Evolutionary conservation across 2,797 vertebrate genomes (phyloP), one percentile per base, ranked within the genome.

Genomic region (Enteromius argenteus): DNA sequence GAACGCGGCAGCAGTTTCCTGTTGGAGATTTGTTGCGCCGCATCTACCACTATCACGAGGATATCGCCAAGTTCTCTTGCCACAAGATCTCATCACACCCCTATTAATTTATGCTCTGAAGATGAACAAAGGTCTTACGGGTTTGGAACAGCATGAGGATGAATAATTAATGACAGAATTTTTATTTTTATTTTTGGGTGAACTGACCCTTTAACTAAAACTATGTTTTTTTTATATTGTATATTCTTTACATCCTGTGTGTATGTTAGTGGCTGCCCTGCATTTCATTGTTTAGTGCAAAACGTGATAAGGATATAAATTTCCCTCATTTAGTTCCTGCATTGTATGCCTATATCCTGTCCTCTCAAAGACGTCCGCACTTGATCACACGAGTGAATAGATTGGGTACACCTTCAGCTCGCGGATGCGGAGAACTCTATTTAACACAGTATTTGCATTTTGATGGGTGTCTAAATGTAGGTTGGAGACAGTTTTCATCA

Each of bases 401-500:
- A 79, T 71, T 46, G 32, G 42, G n/a, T 53, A 62, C 67, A 71
- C 76, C 64, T 49, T 58, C 27, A 69, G 19, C 35, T 3, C 7
- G n/a, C 2, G 39, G 8, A 74, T 72, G 44, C 39, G 0, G 51
- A 67, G 14, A 79, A 72, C 64, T 13, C 62, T 73, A 60, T 82
- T 69, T 32, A 74, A 79, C 49, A 44, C 10, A 14, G n/a, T 17
- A 84, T 86, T 83, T 58, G 80, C 67, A 84, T 78, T 77, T 79
- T 79, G 56, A 78, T 78, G 15, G 77, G 77, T 37, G 71, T 69
- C 42, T 87, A 66, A 83, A 83, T 87, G 30, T 69, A 84, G 75
- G 27, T 37, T 72, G 44, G 78, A 76, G 78, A 71, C 27, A 39
- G 37, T 30, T 37, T 49, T 78, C 58, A 84, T 84, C 51, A 82